Base-by-base conservation (phyloP, 2,797 vertebrate genomes). In the Coreius guichenoti region DNA sequence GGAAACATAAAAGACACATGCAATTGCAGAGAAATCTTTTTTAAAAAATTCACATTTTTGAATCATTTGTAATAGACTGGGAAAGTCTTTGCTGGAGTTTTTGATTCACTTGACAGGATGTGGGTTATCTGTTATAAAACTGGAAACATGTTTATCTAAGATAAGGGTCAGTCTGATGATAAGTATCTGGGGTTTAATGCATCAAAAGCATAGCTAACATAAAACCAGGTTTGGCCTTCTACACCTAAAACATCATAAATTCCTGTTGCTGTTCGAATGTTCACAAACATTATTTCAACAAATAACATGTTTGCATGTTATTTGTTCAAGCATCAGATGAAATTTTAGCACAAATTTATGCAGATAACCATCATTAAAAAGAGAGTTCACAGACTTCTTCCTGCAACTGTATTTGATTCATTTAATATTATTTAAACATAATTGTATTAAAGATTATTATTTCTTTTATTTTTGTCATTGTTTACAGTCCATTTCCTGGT, bases 161-260 rank as follows among this genome's bases (percentile, higher is more conserved):
- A 85, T 85, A 85, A 85, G 68, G 67, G 75, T 63, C 67, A 39
- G 43, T 85, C 36, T 61, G 29, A 21, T 72, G 83, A 85, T 85
- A 63, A 63, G 29, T 16, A 80, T 80, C 76, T 82, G 36, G 29
- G 51, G 49, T 72, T 58, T 82, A 73, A 82, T 23, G 80, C 36
- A 73, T 82, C 51, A 72, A 58, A 72, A 82, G n/a, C 17, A 8
- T 61, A 68, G 8, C 12, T 23, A 36, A 49, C 33, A 58, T 29
- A 26, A 39, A 33, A 12, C 11, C 0, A 0, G 26, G 0, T 33
- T 68, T 16, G 21, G 63, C 29, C 21, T 51, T 68, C 47, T 23
- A 68, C 2, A 9, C 74, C 74, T 77, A 26, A 56, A 58, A 11
- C 2, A 16, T 26, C 31, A n/a, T 43, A 43, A 78, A 29, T 58